phyloP scores from a whole-genome alignment of 2,113 vertebrate genomes.

The Paradoxurus hermaphroditus region DNA sequence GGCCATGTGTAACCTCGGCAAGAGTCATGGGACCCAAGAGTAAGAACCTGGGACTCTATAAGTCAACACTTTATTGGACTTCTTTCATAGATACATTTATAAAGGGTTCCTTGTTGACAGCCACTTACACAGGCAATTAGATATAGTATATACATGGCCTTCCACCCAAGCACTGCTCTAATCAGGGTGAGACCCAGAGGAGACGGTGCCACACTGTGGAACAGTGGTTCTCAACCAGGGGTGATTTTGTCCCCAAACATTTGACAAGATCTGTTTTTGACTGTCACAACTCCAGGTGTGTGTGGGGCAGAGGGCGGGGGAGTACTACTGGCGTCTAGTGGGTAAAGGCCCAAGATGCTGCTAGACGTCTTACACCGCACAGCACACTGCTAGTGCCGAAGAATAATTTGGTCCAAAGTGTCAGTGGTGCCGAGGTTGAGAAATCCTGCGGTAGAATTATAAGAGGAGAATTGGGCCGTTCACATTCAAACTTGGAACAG shows the following conservation, averaged over 20 bases:
- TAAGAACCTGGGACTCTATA: not conserved
- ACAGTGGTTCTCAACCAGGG: not conserved
- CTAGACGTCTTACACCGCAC: not conserved
- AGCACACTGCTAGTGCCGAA: not conserved
- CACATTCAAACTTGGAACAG: slow-evolving; percentile 23
- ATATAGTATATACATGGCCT: not conserved
- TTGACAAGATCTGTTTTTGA: not conserved
- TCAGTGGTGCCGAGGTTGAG: not conserved
- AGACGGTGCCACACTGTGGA: not conserved
- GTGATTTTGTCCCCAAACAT: not conserved
- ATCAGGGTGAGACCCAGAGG: not conserved
- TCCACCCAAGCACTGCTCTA: not conserved
- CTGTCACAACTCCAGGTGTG: not conserved
- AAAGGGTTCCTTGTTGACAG: not conserved
- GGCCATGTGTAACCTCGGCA: not conserved
- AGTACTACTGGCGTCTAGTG: not conserved
- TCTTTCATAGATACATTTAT: not conserved
- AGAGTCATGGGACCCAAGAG: not conserved
- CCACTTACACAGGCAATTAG: not conserved
- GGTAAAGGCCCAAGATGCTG: not conserved
- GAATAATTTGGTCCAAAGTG: not conserved
- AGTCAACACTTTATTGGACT: not conserved
- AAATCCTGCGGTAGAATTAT: not conserved
- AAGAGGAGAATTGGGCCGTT: slow-evolving; percentile 63
- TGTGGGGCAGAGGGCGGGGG: not conserved